phyloP scores from a whole-genome alignment of 1,140 invertebrate genomes.

The Theocolax elegans region DNA sequence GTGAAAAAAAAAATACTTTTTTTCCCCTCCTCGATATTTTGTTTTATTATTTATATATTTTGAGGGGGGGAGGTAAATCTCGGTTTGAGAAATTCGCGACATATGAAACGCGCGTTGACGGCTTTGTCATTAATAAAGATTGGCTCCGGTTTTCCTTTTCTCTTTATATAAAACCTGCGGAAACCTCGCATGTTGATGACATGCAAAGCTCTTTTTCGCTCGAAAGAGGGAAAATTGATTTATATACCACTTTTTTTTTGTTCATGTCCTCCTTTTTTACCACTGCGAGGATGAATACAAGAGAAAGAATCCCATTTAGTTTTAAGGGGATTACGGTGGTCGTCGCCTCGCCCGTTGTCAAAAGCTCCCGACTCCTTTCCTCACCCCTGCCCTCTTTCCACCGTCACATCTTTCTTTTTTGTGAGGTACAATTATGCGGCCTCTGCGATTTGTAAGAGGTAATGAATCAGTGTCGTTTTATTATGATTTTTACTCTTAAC shows the following conservation, averaged over 20 bases:
- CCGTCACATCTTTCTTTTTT: too few relatives aligned
- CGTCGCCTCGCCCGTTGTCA: neutral
- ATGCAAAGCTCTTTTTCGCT: constrained; percentile 9
- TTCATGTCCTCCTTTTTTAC: neutral
- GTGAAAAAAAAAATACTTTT: too few relatives aligned
- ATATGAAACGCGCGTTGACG: constrained; percentile 6
- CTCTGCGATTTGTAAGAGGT: neutral
- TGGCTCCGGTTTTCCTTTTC: neutral
- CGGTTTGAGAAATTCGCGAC: neutral
- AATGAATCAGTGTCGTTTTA: neutral
- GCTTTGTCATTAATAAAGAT: constrained; percentile 30
- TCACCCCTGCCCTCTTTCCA: too few relatives aligned
- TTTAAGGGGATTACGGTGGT: constrained; percentile 21
- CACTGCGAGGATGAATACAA: neutral
- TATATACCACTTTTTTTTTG: constrained; percentile 11
- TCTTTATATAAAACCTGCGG: constrained; percentile 1
- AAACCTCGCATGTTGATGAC: constrained; percentile 25
- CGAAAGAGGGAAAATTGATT: constrained; percentile 31
- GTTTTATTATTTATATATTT: constrained; percentile 21
- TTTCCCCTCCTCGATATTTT: neutral
- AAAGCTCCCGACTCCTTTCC: constrained; percentile 19
- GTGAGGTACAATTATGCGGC: constrained; percentile 1
- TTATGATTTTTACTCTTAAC: neutral
- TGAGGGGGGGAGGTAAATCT: neutral
- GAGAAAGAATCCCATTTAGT: constrained; percentile 24